phyloP scores from a whole-genome alignment of 2,113 vertebrate species.

The Formicarius rufipectus region DNA sequence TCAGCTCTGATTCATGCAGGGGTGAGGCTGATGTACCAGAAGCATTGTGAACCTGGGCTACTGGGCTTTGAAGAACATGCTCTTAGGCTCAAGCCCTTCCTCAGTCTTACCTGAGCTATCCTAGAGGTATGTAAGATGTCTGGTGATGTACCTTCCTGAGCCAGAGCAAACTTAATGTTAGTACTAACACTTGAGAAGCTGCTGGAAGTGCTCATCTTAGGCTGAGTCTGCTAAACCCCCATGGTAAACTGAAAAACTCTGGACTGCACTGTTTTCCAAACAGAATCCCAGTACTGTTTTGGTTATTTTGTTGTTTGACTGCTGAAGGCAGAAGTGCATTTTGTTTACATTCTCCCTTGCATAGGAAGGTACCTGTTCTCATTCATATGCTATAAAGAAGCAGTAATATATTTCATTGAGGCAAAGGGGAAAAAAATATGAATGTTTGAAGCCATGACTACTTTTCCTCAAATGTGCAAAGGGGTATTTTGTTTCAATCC shows the following conservation, averaged over 20 bases:
- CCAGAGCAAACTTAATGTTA: not conserved
- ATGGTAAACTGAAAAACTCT: not conserved
- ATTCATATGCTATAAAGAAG: not conserved
- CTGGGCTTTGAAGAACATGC: not conserved
- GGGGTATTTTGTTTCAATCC: not conserved
- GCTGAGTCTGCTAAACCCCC: not conserved
- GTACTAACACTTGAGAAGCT: not conserved
- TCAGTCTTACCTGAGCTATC: not conserved
- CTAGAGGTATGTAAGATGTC: not conserved
- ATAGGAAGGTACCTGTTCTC: not conserved
- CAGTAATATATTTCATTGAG: not conserved
- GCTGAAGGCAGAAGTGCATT: not conserved
- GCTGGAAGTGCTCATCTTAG: not conserved
- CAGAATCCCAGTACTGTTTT: not conserved
- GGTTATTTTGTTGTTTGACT: not conserved
- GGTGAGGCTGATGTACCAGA: not conserved
- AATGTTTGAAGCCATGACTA: not conserved
- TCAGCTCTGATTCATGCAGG: not conserved
- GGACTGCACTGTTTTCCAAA: not conserved
- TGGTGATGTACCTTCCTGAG: not conserved
- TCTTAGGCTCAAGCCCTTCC: not conserved
- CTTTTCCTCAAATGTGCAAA: not conserved
- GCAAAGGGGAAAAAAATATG: not conserved
- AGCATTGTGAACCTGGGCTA: not conserved
- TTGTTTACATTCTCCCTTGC: not conserved